Percentiles rank a stretch among this genome's conserved stretches.
Evolutionary conservation across 2,888 invertebrate genomes (phyloP).

Genomic region (Sipunculus nudus): DNA sequence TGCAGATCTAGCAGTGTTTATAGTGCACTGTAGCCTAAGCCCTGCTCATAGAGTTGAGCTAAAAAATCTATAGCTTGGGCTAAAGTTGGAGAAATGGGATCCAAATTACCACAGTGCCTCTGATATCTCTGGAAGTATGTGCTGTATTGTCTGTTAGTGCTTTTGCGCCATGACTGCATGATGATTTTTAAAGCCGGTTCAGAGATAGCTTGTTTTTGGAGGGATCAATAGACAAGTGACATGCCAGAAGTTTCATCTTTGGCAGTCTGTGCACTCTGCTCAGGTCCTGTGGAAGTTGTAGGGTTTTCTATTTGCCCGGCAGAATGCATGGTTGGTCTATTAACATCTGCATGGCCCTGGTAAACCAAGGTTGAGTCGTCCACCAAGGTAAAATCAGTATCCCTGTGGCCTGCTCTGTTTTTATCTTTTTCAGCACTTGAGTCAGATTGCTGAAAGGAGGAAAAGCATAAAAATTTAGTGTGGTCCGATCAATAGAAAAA

Average conservation of each 20-base stretch:
- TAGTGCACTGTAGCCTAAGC: conserved; percentile 23
- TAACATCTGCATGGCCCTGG: conserved; percentile 11
- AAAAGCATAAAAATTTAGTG: too few relatives aligned
- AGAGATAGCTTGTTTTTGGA: neutral
- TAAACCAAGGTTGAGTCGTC: conserved; percentile 35
- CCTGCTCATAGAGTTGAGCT: conserved; percentile 17
- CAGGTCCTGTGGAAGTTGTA: neutral
- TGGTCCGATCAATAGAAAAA: too few relatives aligned
- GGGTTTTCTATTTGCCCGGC: neutral
- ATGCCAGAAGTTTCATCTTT: conserved; percentile 27
- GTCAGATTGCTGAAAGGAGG: too few relatives aligned
- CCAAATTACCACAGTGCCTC: conserved; percentile 8
- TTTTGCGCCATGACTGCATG: conserved; percentile 28
- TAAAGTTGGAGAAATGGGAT: conserved; percentile 11
- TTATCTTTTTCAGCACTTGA: too few relatives aligned
- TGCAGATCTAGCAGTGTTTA: conserved; percentile 23
- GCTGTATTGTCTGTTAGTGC: conserved; percentile 26
- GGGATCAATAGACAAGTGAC: conserved; percentile 24
- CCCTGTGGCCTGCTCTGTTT: conserved; percentile 9
- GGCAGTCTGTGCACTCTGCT: neutral
- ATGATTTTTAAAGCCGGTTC: conserved; percentile 19
- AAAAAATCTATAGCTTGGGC: too few relatives aligned
- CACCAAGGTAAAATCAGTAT: conserved; percentile 28
- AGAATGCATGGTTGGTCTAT: neutral
- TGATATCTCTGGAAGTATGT: conserved; percentile 23